phyloP scores from a whole-genome alignment of 2,888 invertebrate species.

The Noctua comes region DNA sequence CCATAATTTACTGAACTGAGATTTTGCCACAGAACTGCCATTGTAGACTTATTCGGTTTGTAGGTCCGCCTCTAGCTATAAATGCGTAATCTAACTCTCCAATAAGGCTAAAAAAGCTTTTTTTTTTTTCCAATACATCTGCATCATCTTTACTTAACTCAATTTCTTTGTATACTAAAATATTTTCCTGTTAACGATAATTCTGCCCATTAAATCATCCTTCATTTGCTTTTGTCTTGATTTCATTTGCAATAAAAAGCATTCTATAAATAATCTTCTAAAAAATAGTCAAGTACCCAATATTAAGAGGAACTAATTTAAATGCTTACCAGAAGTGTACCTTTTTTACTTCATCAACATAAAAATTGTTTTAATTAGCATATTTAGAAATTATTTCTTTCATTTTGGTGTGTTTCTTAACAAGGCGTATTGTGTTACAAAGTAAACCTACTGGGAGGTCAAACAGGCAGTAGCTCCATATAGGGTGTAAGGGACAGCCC shows the following conservation, averaged over 20 bases:
- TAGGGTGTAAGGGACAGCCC: too few relatives aligned
- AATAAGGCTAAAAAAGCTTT: not conserved
- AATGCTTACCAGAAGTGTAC: slow-evolving; percentile 14
- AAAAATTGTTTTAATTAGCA: not conserved
- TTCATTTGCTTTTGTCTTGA: not conserved
- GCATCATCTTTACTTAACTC: not conserved
- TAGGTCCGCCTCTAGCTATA: not conserved
- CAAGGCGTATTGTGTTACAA: not conserved
- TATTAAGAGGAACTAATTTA: not conserved
- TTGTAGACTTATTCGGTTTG: not conserved
- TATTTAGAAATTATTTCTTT: not conserved
- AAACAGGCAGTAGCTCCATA: too few relatives aligned
- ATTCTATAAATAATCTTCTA: not conserved
- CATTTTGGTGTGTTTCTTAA: not conserved
- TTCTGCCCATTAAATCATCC: not conserved
- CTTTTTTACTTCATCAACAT: not conserved
- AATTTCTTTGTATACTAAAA: not conserved
- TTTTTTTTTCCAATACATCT: not conserved
- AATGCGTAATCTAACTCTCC: not conserved
- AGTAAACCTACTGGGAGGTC: not conserved
- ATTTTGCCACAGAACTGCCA: not conserved
- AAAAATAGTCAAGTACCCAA: slow-evolving; percentile 60
- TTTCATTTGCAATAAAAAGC: not conserved
- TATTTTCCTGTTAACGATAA: too few relatives aligned
- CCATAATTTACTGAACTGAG: not conserved